These are phyloP conservation scores for Pampusana beccarii DNA, from an alignment of 2,113 vertebrate genomes.

Conservation along the genomic window DNA sequence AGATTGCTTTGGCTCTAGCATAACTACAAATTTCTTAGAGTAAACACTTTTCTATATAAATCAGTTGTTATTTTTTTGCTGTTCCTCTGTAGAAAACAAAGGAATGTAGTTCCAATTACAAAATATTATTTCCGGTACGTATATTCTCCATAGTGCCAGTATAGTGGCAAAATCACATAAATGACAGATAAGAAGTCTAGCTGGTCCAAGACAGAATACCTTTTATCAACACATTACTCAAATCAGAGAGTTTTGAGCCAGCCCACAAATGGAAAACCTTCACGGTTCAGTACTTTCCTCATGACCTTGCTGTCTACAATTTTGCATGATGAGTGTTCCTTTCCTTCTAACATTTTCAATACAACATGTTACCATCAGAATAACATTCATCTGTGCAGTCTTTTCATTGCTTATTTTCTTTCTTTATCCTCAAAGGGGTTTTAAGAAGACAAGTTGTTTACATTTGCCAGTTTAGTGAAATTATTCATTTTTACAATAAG, in stretches of 20 bases:
- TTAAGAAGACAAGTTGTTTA: background rate
- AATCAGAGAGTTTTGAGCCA: background rate
- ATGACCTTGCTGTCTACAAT: background rate
- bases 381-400: background rate
- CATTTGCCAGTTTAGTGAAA: background rate
- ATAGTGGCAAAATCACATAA: background rate
- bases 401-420: slow-evolving; percentile 18
- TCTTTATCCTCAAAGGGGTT: background rate
- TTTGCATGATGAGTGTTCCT: background rate
- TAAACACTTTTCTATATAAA: background rate
- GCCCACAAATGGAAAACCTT: background rate
- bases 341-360: background rate
- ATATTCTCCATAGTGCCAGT: background rate
- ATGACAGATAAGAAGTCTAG: background rate
- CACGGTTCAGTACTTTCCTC: background rate
- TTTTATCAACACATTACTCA: background rate
- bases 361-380: background rate
- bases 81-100: background rate
- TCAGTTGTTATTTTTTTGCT: background rate
- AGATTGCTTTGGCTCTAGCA: background rate
- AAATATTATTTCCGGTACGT: background rate
- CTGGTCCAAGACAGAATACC: background rate
- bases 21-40: background rate
- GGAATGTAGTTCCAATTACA: background rate
- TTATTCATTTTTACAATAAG: background rate